A percentile compares a stretch with the other conserved stretches of the same genome.
Evolutionary conservation across 2,113 vertebrate genomes (phyloP).

Genomic region (Piprites chloris): DNA sequence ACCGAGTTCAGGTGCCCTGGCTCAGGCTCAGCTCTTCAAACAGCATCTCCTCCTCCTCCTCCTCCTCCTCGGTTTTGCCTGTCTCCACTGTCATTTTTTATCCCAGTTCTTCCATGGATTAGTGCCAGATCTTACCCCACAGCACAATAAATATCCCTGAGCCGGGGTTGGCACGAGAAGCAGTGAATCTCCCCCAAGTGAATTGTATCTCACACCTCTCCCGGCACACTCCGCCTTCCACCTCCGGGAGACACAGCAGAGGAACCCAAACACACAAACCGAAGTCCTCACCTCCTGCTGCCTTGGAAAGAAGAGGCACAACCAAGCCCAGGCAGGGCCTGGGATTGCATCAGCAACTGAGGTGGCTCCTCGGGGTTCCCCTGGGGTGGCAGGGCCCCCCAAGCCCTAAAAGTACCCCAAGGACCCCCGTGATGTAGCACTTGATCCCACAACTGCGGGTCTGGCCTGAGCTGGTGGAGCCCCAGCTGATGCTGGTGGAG

Average conservation of each 20-base stretch:
- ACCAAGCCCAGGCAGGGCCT: rapidly evolving
- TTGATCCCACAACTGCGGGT: rapidly evolving
- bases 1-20: rapidly evolving
- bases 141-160: neutral
- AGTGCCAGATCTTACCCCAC: neutral
- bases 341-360: neutral
- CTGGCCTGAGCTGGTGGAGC: neutral
- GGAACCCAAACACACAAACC: neutral
- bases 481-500: rapidly evolving
- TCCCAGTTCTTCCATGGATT: neutral
- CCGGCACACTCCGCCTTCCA: neutral
- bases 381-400: neutral
- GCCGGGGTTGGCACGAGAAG: neutral
- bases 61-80: neutral
- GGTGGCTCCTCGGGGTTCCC: neutral
- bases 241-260: neutral
- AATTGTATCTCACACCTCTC: neutral
- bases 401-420: neutral
- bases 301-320: neutral
- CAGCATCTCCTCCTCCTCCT: neutral
- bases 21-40: neutral
- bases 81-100: neutral
- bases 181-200: neutral
- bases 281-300: neutral
- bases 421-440: rapidly evolving